Conservation (phyloP, 2,797 vertebrate species). For the Cyclopterus lumpus region DNA sequence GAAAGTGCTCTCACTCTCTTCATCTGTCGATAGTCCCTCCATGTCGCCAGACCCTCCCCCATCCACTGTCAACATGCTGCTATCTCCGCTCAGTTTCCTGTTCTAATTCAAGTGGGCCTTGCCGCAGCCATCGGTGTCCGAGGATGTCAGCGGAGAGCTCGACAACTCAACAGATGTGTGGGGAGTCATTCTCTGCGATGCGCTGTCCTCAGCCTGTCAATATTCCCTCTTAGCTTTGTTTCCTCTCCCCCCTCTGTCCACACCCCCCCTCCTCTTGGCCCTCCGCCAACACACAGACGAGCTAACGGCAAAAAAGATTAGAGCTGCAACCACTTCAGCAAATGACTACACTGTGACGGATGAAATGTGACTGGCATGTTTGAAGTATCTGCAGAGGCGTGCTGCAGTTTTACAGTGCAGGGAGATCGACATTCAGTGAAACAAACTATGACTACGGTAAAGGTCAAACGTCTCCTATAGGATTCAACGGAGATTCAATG, state of each 20-base stretch:
- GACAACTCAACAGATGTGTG: background rate
- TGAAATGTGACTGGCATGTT: background rate
- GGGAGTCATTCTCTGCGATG: constrained; percentile 14
- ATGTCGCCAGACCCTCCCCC: background rate
- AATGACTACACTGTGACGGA: constrained; percentile 2
- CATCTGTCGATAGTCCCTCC: constrained; percentile 36
- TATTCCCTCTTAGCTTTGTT: constrained; percentile 17
- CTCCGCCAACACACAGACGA: constrained; percentile 4
- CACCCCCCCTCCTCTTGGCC: background rate
- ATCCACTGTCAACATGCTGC: constrained; percentile 35
- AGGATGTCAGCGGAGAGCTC: constrained; percentile 34
- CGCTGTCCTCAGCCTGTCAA: constrained; percentile 29
- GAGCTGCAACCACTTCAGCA: background rate
- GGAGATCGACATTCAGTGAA: background rate
- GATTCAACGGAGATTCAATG: background rate
- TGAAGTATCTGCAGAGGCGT: background rate
- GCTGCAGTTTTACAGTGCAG: background rate
- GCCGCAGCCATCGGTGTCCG: constrained; percentile 34
- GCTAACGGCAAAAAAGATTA: constrained; percentile 23
- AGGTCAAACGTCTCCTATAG: background rate
- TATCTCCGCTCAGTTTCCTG: constrained; percentile 40
- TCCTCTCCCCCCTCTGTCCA: background rate
- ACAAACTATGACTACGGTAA: background rate
- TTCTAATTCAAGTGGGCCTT: constrained; percentile 39
- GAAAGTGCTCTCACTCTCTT: constrained; percentile 36